These are phyloP conservation scores for Hypomecis punctinalis DNA, from an alignment of 2,888 invertebrate species.

Conservation along the genomic window DNA sequence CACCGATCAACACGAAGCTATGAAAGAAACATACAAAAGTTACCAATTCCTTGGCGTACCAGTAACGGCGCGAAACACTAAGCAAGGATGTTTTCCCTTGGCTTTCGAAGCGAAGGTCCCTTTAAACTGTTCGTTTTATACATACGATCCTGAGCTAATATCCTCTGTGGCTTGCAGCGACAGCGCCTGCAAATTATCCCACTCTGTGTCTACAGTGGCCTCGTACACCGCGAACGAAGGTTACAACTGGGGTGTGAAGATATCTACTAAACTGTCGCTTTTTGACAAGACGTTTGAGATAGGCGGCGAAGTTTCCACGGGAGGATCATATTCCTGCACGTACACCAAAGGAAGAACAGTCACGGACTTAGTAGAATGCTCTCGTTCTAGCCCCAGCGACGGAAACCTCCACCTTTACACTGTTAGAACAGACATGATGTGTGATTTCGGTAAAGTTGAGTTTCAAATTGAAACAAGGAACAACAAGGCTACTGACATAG, in stretches of 20 bases:
- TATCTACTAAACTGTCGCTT: background rate
- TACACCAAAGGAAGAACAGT: background rate
- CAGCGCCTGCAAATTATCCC: background rate
- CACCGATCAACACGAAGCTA: background rate
- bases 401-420: background rate
- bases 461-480: background rate
- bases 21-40: background rate
- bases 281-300: background rate
- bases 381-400: background rate
- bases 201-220: constrained; percentile 3
- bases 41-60: constrained; percentile 6
- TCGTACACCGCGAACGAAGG: constrained; percentile 2
- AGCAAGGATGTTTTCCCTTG: background rate
- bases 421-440: background rate
- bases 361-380: background rate
- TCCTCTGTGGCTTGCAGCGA: background rate
- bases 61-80: background rate
- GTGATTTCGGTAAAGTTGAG: background rate
- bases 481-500: background rate
- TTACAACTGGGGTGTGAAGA: constrained; percentile 7
- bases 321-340: background rate
- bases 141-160: constrained; percentile 1
- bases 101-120: background rate
- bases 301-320: background rate
- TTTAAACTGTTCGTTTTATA: background rate